Base-by-base conservation (phyloP, 2,888 invertebrate species). In the Eristalinus sepulchralis region DNA sequence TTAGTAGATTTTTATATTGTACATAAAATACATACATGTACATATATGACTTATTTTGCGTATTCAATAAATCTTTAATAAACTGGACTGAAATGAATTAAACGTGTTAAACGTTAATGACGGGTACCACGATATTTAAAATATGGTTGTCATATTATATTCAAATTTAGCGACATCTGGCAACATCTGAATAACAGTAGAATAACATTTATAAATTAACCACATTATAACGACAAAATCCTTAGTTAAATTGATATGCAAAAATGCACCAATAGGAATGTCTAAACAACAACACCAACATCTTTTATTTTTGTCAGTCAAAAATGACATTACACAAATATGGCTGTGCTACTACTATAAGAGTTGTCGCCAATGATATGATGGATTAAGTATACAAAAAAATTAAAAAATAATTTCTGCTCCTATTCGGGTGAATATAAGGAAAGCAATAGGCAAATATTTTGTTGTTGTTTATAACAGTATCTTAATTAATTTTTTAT, bases 291-390 rank as follows among this genome's bases (percentile, higher is more conserved):
- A 13, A 2, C 27, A 59, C 59, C 24, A 27, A 22, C 27, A 59
- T 5, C 9, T n/a, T 59, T 24, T 3, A 27, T n/a, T n/a, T n/a
- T n/a, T n/a, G n/a, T n/a, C n/a, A n/a, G n/a, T n/a, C n/a, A n/a
- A n/a, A n/a, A 27, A 13, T n/a, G 27, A 59, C 59, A 5, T 59
- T 31, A 68, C 8, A 47, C 20, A 53, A 72, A 62, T 13, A 27
- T 47, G 66, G 66, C 47, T 66, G 22, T 27, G 36, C 57, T 70
- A 57, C 57, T 13, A 24, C n/a, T n/a, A n/a, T 73, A n/a, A 72
- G 63, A 24, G 53, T 63, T 11, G 17, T 22, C 59, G 31, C 39
- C 75, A 36, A 47, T 67, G 59, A 60, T 33, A 60, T 60, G 27
- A n/a, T n/a, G n/a, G n/a, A n/a, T n/a, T n/a, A n/a, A n/a, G n/a